Conservation (phyloP, 2,113 vertebrate genomes). For the Isurus oxyrinchus region DNA sequence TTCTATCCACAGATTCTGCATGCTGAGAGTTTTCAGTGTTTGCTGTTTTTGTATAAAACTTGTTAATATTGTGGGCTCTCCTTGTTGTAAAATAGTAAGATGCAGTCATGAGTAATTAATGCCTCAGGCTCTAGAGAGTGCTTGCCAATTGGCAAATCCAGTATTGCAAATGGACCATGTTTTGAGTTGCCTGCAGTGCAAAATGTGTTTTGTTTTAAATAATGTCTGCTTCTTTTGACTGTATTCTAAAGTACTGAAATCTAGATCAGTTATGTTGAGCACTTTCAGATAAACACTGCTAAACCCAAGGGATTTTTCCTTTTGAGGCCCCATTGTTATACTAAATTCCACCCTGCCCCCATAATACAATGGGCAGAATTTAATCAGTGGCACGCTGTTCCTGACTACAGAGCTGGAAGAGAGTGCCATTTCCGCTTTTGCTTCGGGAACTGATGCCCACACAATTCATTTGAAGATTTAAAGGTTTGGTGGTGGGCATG, state of each 20-base stretch:
- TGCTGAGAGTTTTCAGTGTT: not conserved
- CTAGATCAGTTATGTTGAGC: not conserved
- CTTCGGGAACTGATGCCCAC: not conserved
- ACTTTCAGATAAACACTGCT: not conserved
- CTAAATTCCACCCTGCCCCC: no score
- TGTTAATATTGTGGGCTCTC: not conserved
- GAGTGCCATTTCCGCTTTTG: not conserved
- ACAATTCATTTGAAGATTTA: not conserved
- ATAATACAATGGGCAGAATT: not conserved
- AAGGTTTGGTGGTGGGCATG: not conserved
- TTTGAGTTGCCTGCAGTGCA: not conserved
- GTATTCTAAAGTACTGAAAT: not conserved
- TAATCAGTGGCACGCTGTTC: not conserved
- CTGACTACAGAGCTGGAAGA: not conserved
- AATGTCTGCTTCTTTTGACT: not conserved
- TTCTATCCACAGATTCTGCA: not conserved
- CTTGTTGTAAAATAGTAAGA: not conserved
- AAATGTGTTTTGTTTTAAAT: slow-evolving; percentile 1
- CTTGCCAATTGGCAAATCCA: not conserved
- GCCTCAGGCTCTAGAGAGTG: not conserved
- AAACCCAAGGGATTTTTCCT: not conserved
- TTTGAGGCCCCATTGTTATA: not conserved
- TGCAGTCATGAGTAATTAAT: not conserved
- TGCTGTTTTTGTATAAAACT: not conserved
- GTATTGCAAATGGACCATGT: not conserved